Conservation (phyloP, 2,888 invertebrate species). For the Strigamia transsilvanica region DNA sequence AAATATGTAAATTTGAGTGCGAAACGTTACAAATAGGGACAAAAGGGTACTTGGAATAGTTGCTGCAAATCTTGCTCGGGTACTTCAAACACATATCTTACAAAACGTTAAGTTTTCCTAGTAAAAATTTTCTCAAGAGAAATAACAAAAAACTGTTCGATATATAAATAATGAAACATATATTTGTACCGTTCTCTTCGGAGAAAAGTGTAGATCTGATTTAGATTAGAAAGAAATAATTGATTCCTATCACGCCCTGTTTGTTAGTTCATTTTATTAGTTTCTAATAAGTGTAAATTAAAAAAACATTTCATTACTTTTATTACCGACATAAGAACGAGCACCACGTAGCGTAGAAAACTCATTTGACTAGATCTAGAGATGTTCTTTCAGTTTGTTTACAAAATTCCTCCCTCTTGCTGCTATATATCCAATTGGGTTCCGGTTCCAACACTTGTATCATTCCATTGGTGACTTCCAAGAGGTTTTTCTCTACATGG, state of each 20-base stretch:
- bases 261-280: conserved; percentile 7
- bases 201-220: conserved; percentile 2
- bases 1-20: background rate
- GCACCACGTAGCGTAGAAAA: background rate
- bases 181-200: conserved; percentile 2
- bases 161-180: background rate
- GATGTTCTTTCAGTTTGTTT: background rate
- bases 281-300: background rate
- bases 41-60: conserved; percentile 15
- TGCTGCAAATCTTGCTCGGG: conserved; percentile 14
- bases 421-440: background rate
- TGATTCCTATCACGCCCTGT: background rate
- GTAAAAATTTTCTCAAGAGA: conserved; percentile 2
- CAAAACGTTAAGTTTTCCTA: conserved; percentile 20
- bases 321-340: background rate
- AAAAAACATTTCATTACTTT: conserved; percentile 4
- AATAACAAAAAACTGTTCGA: conserved; percentile 14
- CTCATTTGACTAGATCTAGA: background rate
- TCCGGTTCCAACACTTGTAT: conserved; percentile 5
- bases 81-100: conserved; percentile 3
- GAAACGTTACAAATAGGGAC: background rate
- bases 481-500: background rate
- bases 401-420: background rate
- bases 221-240: background rate
- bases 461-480: conserved; percentile 1